Conservation (phyloP, 2,797 vertebrate species). For the Lepilemur septentrionalis region DNA sequence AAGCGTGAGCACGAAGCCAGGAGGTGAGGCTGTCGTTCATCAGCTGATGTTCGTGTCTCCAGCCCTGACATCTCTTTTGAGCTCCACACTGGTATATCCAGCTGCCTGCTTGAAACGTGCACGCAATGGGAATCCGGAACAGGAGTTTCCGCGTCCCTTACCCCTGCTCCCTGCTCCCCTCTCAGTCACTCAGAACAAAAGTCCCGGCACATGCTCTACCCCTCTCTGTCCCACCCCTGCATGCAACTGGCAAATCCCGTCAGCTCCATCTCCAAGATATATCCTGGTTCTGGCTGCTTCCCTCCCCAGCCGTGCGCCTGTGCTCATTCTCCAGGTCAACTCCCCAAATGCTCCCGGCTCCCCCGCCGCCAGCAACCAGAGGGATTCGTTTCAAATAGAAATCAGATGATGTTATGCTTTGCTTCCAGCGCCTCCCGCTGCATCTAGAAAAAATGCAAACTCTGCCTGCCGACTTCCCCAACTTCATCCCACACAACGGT, state of each 20-base stretch:
- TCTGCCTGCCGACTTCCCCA: neutral
- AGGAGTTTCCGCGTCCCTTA: neutral
- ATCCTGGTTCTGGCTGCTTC: neutral
- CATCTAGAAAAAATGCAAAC: neutral
- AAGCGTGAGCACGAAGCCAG: neutral
- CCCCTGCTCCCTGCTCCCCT: neutral
- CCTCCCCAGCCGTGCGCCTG: neutral
- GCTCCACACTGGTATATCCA: neutral
- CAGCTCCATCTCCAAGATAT: neutral
- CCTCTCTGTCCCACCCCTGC: neutral
- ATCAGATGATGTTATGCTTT: neutral
- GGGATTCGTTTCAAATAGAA: neutral
- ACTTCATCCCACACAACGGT: neutral
- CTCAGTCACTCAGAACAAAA: neutral
- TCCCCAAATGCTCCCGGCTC: neutral
- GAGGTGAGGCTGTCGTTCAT: neutral
- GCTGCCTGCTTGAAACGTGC: neutral
- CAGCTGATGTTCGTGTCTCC: neutral
- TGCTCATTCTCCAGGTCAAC: neutral
- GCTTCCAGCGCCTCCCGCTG: neutral
- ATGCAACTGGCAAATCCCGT: neutral
- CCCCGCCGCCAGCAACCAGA: neutral
- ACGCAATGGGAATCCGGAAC: neutral
- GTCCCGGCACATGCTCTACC: neutral
- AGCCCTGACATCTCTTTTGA: neutral